Conservation (phyloP, 1,140 invertebrate species). For the Drosophila busckii region DNA sequence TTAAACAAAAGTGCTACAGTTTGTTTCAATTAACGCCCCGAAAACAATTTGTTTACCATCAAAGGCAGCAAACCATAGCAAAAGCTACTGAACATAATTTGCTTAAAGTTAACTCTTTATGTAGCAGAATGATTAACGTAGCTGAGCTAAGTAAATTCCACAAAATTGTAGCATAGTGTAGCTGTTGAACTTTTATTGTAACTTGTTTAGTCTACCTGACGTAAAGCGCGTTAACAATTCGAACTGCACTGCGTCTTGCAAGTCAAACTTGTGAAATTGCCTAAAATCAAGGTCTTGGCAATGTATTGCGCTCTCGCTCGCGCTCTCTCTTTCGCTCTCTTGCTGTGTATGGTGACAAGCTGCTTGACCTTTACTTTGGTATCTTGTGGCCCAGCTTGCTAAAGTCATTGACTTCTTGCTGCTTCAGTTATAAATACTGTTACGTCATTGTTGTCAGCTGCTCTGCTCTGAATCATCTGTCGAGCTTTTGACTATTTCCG, state of each 20-base stretch:
- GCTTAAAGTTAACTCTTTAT: no score
- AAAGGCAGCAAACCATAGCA: constrained; percentile 13
- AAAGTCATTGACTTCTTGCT: constrained; percentile 51
- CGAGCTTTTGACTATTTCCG: constrained; percentile 33
- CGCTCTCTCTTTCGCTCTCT: no score
- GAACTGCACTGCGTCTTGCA: constrained; percentile 56
- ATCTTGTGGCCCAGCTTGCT: constrained; percentile 16
- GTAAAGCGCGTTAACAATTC: constrained; percentile 23
- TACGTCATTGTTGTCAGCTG: constrained; percentile 44
- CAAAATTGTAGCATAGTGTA: neutral
- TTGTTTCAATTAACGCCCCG: constrained; percentile 64
- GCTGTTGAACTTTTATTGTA: neutral
- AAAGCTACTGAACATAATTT: constrained; percentile 54
- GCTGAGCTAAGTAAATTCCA: no score
- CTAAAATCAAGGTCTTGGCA: constrained; percentile 47
- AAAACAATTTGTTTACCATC: constrained; percentile 55
- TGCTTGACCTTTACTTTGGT: constrained; percentile 58
- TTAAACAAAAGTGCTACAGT: constrained; percentile 15
- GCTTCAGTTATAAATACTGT: constrained; percentile 31
- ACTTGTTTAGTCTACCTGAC: constrained; percentile 11
- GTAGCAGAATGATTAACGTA: no score
- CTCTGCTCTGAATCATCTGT: constrained; percentile 45
- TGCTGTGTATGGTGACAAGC: constrained; percentile 13
- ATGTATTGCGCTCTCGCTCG: no score
- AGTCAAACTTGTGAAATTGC: constrained; percentile 68